A percentile compares a stretch with the other conserved stretches of the same genome.
Conservation (phyloP, 2,113 vertebrate genomes). For the Strix aluco region DNA sequence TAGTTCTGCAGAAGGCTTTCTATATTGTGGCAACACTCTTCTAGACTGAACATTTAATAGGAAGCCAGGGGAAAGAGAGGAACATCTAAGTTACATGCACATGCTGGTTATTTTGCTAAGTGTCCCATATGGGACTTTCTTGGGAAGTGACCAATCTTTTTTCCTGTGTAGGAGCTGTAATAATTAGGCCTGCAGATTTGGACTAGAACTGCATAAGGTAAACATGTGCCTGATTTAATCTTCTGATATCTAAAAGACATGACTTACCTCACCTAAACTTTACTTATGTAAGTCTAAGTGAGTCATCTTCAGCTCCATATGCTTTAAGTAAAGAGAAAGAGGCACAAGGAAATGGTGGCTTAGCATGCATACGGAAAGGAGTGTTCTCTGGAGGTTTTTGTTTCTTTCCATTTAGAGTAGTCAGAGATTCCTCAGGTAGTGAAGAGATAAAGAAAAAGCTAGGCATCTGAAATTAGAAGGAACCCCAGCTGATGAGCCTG, state of each 20-base stretch:
- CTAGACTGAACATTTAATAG: background rate
- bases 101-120: background rate
- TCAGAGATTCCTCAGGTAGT: background rate
- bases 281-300: background rate
- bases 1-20: background rate
- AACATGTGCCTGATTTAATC: background rate
- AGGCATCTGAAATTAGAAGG: background rate
- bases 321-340: background rate
- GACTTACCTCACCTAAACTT: background rate
- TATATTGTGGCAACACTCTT: background rate
- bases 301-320: background rate
- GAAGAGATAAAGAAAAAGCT: background rate
- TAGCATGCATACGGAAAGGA: background rate
- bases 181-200: background rate
- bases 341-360: background rate
- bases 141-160: background rate
- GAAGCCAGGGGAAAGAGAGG: background rate
- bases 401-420: background rate
- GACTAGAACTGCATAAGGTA: background rate
- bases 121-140: background rate
- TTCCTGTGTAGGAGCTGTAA: background rate
- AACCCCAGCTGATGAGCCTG: background rate
- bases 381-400: background rate
- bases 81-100: background rate
- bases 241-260: background rate